Evolutionary conservation across 2,888 invertebrate genomes (phyloP), one percentile per base, ranked within the genome.

Genomic region (Graphium colonna): DNA sequence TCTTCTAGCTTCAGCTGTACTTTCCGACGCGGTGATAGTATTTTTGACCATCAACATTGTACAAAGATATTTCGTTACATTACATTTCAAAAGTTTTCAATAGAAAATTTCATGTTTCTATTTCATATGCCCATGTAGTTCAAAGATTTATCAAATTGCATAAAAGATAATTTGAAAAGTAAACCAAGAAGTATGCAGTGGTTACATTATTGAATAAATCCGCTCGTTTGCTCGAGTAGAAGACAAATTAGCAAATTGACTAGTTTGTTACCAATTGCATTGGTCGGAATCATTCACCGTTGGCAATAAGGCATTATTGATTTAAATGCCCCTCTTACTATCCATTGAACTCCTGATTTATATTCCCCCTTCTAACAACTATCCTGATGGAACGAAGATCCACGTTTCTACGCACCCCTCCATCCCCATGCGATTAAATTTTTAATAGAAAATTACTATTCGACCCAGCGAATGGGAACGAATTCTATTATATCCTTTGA

Each of bases 211-310:
- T 47, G 42, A 42, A 49, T 53, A 53, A 53, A 39, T 16, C 42
- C 9, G 31, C 43, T 28, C 15, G 39, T 53, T 49, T 47, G 38
- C 38, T 15, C 26, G 16, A 43, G 43, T 44, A 17, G 43, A 16
- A 39, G 48, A 38, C 48, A 44, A 53, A 49, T 49, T 44, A 49
- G 43, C 43, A 53, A 53, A 49, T 53, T 39, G 48, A 31, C 43
- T 53, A 43, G 39, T 26, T 48, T 26, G 52, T 52, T 46, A 52
- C 42, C 48, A 43, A 49, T 39, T 53, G 48, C 48, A 48, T 21
- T 47, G 52, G 40, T 52, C 42, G 36, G 47, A 52, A 42, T 38
- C 42, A 42, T 47, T 52, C 38, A 26, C 21, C 46, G 47, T 21
- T 42, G 43, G 43, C 42, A 39, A 38, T 52, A 47, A 43, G 13